Conservation (phyloP, 2,888 invertebrate species). For the Ypsolopha sequella region DNA sequence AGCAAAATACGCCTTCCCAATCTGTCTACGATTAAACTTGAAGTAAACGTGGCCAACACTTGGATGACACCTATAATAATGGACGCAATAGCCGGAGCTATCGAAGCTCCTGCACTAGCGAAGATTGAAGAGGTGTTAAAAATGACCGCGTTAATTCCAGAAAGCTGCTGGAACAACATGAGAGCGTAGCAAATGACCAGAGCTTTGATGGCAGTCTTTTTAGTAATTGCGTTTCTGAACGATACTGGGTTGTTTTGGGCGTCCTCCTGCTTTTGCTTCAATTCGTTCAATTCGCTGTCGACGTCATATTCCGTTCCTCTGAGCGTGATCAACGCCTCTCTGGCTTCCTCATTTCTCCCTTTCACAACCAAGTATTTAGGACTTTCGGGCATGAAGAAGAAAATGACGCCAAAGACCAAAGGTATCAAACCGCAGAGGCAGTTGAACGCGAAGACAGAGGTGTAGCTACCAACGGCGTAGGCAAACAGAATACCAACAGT, state of each 20-base stretch:
- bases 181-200: constrained; percentile 80
- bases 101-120: constrained; percentile 68
- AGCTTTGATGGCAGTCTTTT: constrained; percentile 75
- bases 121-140: constrained; percentile 86
- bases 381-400: constrained; percentile 90
- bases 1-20: constrained; percentile 84
- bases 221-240: constrained; percentile 66
- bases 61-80: constrained; percentile 90
- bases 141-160: constrained; percentile 87
- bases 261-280: constrained; percentile 69
- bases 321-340: constrained; percentile 76
- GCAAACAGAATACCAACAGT: constrained; percentile 85
- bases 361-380: constrained; percentile 80
- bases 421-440: constrained; percentile 76
- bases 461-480: constrained; percentile 76
- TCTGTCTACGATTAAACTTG: constrained; percentile 84
- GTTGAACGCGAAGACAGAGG: constrained; percentile 71
- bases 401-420: constrained; percentile 75
- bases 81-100: constrained; percentile 73
- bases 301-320: constrained; percentile 81
- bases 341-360: constrained; percentile 75
- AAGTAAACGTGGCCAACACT: constrained; percentile 79
- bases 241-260: constrained; percentile 66
- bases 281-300: constrained; percentile 72
- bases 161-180: constrained; percentile 92